Conservation (phyloP, 2,888 invertebrate species). For the Rhagophthalmus giganteus region DNA sequence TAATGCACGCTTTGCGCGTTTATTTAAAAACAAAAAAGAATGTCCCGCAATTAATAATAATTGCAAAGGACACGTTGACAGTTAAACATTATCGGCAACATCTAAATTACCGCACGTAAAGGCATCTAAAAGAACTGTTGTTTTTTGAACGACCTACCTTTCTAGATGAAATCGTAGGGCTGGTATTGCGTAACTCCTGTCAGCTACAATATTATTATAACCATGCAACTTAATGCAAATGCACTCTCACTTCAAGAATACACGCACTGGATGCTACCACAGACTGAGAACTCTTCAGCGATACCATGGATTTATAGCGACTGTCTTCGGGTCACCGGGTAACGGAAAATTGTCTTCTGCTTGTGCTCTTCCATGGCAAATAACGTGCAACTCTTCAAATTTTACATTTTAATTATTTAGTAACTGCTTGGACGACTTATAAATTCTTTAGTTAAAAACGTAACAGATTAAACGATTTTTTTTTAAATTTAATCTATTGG, state of each 20-base stretch:
- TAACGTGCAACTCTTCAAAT: constrained; percentile 8
- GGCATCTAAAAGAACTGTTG: not conserved
- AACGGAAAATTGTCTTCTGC: constrained; percentile 39
- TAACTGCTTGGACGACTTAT: no score
- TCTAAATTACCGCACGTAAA: not conserved
- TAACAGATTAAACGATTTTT: no score
- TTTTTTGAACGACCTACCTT: constrained; percentile 11
- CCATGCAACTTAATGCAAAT: constrained; percentile 2
- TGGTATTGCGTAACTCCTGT: constrained; percentile 7
- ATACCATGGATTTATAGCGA: constrained; percentile 35
- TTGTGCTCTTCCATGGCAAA: constrained; percentile 21
- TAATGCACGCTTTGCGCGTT: no score
- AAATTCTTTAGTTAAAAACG: no score
- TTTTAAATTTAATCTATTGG: no score
- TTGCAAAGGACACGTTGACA: not conserved
- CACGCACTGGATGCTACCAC: constrained; percentile 25
- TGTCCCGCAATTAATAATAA: constrained; percentile 1
- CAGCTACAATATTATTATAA: not conserved
- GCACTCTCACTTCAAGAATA: constrained; percentile 25
- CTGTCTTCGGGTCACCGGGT: constrained; percentile 43
- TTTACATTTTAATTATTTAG: constrained; percentile 2
- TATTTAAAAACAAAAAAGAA: no score
- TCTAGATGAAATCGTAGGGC: constrained; percentile 9
- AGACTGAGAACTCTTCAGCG: constrained; percentile 32
- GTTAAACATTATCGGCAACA: not conserved